phyloP scores from a whole-genome alignment of 2,888 invertebrate genomes.

The Heliconius charithonia region DNA sequence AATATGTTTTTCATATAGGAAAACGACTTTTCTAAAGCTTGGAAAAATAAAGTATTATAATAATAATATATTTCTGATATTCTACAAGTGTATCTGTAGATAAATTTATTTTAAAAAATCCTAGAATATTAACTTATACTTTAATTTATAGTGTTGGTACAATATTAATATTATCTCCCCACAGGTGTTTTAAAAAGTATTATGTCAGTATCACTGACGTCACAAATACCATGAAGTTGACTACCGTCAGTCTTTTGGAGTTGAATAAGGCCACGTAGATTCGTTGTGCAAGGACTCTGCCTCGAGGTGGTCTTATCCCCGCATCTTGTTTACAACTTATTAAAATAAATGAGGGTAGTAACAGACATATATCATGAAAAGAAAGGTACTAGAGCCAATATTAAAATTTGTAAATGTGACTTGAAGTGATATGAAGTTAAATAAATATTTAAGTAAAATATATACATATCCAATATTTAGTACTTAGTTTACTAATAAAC shows the following conservation, averaged over 20 bases:
- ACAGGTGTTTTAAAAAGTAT: too few species aligned
- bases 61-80: neutral
- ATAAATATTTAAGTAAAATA: too few species aligned
- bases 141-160: neutral
- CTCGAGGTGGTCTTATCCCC: too few species aligned
- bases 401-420: neutral
- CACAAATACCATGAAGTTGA: too few species aligned
- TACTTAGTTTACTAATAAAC: too few species aligned
- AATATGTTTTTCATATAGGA: neutral
- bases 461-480: too few species aligned
- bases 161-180: neutral
- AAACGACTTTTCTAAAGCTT: neutral
- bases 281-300: too few species aligned
- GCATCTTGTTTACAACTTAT: too few species aligned
- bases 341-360: too few species aligned
- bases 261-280: too few species aligned
- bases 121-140: neutral
- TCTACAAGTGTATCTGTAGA: neutral
- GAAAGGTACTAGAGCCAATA: neutral
- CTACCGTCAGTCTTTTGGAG: too few species aligned
- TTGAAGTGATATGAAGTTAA: neutral
- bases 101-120: neutral
- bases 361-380: neutral
- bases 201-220: too few species aligned
- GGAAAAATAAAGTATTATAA: neutral